Evolutionary conservation across 2,888 invertebrate genomes (phyloP).

Genomic region (Hipparchia semele): DNA sequence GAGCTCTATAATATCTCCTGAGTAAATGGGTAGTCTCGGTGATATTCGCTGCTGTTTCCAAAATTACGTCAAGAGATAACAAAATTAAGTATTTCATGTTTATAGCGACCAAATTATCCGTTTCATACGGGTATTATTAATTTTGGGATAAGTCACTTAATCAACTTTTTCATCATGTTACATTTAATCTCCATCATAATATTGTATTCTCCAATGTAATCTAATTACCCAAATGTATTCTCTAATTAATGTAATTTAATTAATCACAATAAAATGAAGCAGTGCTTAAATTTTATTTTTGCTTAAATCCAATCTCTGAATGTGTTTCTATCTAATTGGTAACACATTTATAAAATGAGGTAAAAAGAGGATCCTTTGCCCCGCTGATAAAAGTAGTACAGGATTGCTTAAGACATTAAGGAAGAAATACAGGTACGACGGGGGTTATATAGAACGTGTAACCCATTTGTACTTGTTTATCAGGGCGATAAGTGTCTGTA

Average conservation of each 20-base stretch:
- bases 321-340: constrained; percentile 48
- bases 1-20: no score
- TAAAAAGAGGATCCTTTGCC: constrained; percentile 58
- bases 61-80: no score
- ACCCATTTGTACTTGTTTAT: constrained; percentile 80
- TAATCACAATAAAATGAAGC: background rate
- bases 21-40: no score
- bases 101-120: no score
- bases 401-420: constrained; percentile 70
- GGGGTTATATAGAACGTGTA: constrained; percentile 68
- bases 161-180: no score
- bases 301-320: constrained; percentile 38
- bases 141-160: no score
- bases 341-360: constrained; percentile 65
- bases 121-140: no score
- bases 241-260: background rate
- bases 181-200: no score
- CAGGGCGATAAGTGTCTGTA: constrained; percentile 71
- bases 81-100: no score
- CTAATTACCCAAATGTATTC: background rate
- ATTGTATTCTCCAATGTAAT: no score
- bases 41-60: no score
- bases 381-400: constrained; percentile 66
- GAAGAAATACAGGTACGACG: constrained; percentile 63
- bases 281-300: background rate